phyloP scores from a whole-genome alignment of 2,888 invertebrate genomes.

The Cantharis rustica region DNA sequence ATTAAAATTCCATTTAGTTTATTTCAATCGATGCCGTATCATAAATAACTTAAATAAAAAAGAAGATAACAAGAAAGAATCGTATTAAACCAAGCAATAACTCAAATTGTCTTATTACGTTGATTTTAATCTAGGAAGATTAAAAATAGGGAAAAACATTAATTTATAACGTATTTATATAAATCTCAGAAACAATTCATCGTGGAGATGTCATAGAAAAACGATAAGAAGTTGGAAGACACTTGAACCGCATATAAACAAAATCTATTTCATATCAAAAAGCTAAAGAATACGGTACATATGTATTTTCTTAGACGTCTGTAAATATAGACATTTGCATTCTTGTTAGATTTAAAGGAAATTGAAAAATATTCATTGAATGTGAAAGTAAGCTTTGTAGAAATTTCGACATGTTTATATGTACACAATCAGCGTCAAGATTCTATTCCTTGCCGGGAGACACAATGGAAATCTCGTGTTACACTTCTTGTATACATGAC shows the following conservation, averaged over 20 bases:
- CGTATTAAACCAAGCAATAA: neutral
- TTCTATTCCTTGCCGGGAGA: conserved; percentile 30
- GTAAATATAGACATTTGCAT: conserved; percentile 36
- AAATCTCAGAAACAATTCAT: neutral
- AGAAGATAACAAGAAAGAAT: neutral
- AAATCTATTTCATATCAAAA: conserved; percentile 17
- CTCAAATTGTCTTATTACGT: neutral
- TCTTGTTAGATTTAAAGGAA: conserved; percentile 34
- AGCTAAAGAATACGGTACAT: conserved; percentile 17
- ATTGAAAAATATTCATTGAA: conserved; percentile 39
- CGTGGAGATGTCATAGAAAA: neutral
- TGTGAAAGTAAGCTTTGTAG: conserved; percentile 26
- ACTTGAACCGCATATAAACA: conserved; percentile 5
- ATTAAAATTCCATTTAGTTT: too few species aligned
- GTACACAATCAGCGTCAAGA: conserved; percentile 22
- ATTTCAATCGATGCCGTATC: neutral
- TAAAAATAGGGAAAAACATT: neutral
- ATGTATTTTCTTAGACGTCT: conserved; percentile 26
- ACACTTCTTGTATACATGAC: conserved; percentile 33
- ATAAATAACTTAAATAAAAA: neutral
- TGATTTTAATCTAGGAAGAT: neutral
- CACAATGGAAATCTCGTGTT: conserved; percentile 35
- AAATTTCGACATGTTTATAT: conserved; percentile 3
- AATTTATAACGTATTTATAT: neutral
- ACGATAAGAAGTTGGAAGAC: neutral